phyloP scores from a whole-genome alignment of 2,888 invertebrate species.

The Aromia moschata region DNA sequence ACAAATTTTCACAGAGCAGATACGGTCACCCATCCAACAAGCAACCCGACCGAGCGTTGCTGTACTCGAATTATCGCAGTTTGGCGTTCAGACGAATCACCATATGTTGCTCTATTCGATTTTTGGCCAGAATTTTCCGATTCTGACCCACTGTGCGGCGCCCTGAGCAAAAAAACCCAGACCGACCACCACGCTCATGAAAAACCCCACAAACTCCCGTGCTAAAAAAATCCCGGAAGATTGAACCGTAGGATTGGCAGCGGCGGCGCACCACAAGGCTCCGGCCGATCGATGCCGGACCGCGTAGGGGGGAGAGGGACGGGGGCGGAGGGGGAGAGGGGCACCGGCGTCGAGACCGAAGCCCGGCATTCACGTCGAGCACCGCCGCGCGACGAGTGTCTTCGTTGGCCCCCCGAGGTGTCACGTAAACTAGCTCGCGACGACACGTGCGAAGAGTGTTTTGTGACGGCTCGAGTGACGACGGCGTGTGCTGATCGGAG shows the following conservation, averaged over 20 bases:
- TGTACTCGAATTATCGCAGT: no score
- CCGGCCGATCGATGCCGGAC: slow-evolving; percentile 52
- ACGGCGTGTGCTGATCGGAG: slow-evolving; percentile 12
- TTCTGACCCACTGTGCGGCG: no score
- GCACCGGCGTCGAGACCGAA: slow-evolving; percentile 54
- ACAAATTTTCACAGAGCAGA: no score
- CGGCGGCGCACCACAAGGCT: slow-evolving; percentile 56
- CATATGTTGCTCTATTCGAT: no score
- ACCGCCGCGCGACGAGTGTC: slow-evolving; percentile 56
- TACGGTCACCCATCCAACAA: no score
- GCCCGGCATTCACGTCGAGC: slow-evolving; percentile 62
- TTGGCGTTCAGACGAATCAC: no score
- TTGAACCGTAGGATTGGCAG: slow-evolving; percentile 19
- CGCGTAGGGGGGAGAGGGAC: slow-evolving; percentile 57
- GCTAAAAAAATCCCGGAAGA: background rate
- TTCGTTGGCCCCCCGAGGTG: slow-evolving; percentile 59
- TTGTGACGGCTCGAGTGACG: slow-evolving; percentile 21
- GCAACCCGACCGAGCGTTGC: no score
- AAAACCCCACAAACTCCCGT: slow-evolving; percentile 7
- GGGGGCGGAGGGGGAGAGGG: no score
- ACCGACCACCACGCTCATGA: slow-evolving; percentile 5
- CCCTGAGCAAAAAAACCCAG: no score
- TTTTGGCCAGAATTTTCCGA: no score
- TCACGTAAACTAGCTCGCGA: slow-evolving; percentile 51
- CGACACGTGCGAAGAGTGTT: slow-evolving; percentile 20